phyloP scores from a whole-genome alignment of 2,888 invertebrate genomes.

The Athrips mouffetella region DNA sequence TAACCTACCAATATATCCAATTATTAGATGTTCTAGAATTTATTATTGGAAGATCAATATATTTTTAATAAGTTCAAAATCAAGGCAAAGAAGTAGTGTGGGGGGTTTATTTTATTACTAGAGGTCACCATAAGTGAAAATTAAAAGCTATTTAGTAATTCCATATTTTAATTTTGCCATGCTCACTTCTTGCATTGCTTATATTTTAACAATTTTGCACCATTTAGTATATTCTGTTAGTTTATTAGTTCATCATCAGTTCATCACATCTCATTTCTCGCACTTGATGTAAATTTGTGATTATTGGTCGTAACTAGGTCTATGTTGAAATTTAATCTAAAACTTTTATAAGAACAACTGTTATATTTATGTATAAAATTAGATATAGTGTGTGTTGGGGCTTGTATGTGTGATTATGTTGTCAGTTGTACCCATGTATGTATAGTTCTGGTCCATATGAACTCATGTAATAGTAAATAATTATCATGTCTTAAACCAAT shows the following conservation, averaged over 20 bases:
- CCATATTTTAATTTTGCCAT: conserved; percentile 26
- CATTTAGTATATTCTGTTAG: conserved; percentile 28
- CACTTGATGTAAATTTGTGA: conserved; percentile 30
- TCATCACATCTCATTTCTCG: conserved; percentile 26
- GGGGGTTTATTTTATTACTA: no score
- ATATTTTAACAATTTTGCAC: conserved; percentile 26
- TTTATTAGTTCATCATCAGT: conserved; percentile 30
- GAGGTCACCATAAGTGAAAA: conserved; percentile 10
- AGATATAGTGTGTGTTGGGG: conserved; percentile 43
- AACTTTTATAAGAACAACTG: conserved; percentile 60
- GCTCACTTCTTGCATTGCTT: conserved; percentile 27
- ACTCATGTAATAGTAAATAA: conserved; percentile 2
- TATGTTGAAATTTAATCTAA: conserved; percentile 50
- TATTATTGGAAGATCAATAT: background rate
- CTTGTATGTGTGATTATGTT: conserved; percentile 31
- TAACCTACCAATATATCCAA: no score
- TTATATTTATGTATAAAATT: conserved; percentile 61
- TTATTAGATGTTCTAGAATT: background rate
- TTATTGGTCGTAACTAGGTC: conserved; percentile 34
- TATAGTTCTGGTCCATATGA: conserved; percentile 21
- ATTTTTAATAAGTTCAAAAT: background rate
- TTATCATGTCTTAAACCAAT: conserved; percentile 4
- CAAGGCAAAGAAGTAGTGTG: no score
- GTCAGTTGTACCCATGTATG: conserved; percentile 26
- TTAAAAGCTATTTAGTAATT: conserved; percentile 13